Evolutionary conservation across 2,888 invertebrate genomes (phyloP), one percentile per base, ranked within the genome.

Genomic region (Eristalis intricaria): DNA sequence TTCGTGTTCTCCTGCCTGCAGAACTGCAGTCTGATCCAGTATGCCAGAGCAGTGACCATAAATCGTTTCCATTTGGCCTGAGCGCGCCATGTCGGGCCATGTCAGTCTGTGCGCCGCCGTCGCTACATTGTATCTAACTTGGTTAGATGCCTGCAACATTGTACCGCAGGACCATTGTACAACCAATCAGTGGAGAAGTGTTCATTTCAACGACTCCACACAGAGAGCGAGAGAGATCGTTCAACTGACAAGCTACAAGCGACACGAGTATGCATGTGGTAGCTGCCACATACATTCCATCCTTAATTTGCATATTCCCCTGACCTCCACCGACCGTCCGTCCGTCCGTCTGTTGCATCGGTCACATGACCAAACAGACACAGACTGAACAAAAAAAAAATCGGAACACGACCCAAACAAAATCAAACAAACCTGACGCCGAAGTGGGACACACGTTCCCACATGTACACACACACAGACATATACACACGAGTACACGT

Each of bases 401-500:
- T 22, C 50, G 50, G 50, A 50, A 50, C 50, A 50, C 50, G 50
- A 50, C 50, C 50, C 50, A 50, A 50, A 50, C 50, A 32, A 77
- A 50, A 50, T 50, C 38, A 65, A 78, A 58, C 64, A 71, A 78
- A 71, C 70, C 78, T 64, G 78, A 78, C 78, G 64, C 23, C 19
- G 29, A 71, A 78, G 78, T 78, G 71, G 78, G 78, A 78, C 70
- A 78, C 78, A 78, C 64, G 58, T 40, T 32, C 32, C 32, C 1
- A 32, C 32, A 32, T 7, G 32, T 4, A 29, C 29, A 5, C 32
- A 64, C 22, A 78, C 70, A 65, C n/a, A n/a, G n/a, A n/a, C n/a
- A n/a, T n/a, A n/a, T n/a, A n/a, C n/a, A n/a, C n/a, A n/a, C n/a
- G n/a, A n/a, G n/a, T n/a, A n/a, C 4, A 22, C 78, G 64, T 58